Percentiles rank a stretch among this genome's conserved stretches.
phyloP scores from a whole-genome alignment of 2,888 invertebrate genomes.

The Patella ulyssiponensis region DNA sequence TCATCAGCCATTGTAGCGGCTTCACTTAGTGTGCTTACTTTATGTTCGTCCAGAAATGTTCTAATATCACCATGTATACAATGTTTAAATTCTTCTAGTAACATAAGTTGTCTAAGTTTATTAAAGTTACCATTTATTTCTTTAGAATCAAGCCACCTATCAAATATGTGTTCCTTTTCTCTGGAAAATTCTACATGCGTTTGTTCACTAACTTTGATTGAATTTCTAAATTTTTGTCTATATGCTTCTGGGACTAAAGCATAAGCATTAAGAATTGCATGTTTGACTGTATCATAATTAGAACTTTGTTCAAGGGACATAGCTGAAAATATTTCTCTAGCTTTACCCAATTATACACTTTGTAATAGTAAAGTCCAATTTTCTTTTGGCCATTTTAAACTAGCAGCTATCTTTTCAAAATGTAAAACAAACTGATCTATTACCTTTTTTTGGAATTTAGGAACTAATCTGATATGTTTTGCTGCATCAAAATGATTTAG shows the following conservation, averaged over 20 bases:
- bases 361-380: slow-evolving; percentile 37
- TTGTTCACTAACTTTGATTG: slow-evolving; percentile 20
- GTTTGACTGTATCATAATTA: slow-evolving; percentile 33
- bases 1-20: slow-evolving; percentile 28
- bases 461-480: slow-evolving; percentile 25
- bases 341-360: slow-evolving; percentile 32
- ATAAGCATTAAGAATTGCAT: slow-evolving; percentile 35
- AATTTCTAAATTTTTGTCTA: slow-evolving; percentile 31
- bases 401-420: slow-evolving; percentile 32
- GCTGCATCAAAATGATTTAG: slow-evolving; percentile 8
- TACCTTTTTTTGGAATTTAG: slow-evolving; percentile 30
- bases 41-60: slow-evolving; percentile 30
- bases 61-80: slow-evolving; percentile 29
- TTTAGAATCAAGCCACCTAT: slow-evolving; percentile 23
- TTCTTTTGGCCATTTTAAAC: slow-evolving; percentile 33
- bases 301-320: slow-evolving; percentile 23
- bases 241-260: slow-evolving; percentile 36
- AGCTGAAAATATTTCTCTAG: slow-evolving; percentile 27
- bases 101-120: slow-evolving; percentile 27
- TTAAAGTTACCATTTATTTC: slow-evolving; percentile 18
- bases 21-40: slow-evolving; percentile 20
- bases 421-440: slow-evolving; percentile 31
- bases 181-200: slow-evolving; percentile 39
- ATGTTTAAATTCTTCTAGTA: slow-evolving; percentile 32
- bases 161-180: slow-evolving; percentile 31